phyloP scores from a whole-genome alignment of 1,140 invertebrate genomes.

The Reticulitermes speratus region DNA sequence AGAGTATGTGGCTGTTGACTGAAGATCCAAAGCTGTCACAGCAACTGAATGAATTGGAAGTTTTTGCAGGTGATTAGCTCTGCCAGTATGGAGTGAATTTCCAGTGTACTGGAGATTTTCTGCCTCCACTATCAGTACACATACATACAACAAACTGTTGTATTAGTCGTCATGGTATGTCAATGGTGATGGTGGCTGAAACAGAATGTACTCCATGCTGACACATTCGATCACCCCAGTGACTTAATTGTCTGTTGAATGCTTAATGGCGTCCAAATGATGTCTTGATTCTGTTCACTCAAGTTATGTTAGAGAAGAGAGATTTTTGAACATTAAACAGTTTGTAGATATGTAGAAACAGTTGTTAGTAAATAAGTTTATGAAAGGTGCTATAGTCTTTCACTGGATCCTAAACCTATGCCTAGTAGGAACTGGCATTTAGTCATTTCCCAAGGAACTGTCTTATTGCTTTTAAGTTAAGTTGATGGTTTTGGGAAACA shows the following conservation, averaged over 20 bases:
- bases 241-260: neutral
- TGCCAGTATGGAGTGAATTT: too few species aligned
- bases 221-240: too few species aligned
- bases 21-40: too few species aligned
- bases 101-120: too few species aligned
- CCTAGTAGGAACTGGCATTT: neutral
- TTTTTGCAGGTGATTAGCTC: too few species aligned
- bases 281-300: neutral
- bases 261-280: neutral
- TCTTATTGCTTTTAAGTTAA: neutral
- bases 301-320: neutral
- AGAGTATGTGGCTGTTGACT: too few species aligned
- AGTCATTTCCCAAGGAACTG: constrained; percentile 8
- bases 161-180: neutral
- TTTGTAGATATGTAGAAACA: neutral
- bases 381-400: too few species aligned
- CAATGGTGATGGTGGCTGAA: too few species aligned
- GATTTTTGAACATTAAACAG: neutral
- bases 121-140: too few species aligned
- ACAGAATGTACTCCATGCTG: too few species aligned
- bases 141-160: neutral
- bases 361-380: neutral
- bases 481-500: neutral
- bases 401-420: neutral
- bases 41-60: too few species aligned